Conservation (phyloP, 2,113 vertebrate genomes). For the Camelus dromedarius region DNA sequence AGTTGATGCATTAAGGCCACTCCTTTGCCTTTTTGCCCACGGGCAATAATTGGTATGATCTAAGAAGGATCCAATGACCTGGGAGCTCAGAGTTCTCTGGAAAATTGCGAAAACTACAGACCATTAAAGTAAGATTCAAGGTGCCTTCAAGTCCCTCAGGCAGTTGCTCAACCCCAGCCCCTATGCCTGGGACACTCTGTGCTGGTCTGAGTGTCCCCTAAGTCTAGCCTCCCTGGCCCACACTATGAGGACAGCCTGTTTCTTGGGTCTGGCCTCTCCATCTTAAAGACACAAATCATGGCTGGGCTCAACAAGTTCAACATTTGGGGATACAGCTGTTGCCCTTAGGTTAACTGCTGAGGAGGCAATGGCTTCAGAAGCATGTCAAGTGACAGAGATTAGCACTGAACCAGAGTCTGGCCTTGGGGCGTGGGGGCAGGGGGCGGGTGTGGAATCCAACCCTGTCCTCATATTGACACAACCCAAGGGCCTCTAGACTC, state of each 20-base stretch:
- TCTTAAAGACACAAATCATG: not conserved
- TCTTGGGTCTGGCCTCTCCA: not conserved
- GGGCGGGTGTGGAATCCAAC: not conserved
- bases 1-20: not conserved
- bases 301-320: not conserved
- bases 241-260: not conserved
- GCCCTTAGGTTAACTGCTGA: constrained; percentile 22
- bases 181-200: not conserved
- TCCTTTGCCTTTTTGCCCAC: constrained; percentile 7
- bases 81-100: not conserved
- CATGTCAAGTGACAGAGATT: not conserved
- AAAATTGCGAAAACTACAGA: constrained; percentile 33
- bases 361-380: constrained; percentile 28
- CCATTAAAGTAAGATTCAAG: not conserved
- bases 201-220: not conserved
- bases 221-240: not conserved
- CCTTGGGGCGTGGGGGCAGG: not conserved
- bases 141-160: not conserved
- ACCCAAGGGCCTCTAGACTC: not conserved
- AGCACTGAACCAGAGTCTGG: not conserved
- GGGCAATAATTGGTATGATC: not conserved
- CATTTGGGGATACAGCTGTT: not conserved
- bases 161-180: not conserved
- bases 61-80: not conserved
- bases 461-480: not conserved